Conservation (phyloP, 35 echinoderm and acorn worm genomes). For the Patiria miniata region DNA sequence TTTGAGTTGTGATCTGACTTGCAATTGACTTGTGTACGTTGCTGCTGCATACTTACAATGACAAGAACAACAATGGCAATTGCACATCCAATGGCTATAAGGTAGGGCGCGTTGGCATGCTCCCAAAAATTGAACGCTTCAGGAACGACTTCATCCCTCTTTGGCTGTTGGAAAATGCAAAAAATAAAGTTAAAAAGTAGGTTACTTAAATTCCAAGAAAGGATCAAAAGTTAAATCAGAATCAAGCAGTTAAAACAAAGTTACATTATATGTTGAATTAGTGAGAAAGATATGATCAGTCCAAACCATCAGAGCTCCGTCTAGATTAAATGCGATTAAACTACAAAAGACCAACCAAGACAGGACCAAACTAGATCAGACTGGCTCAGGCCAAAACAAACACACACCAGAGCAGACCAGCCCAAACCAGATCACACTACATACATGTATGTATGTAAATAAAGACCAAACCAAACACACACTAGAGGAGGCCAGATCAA, state of each 20-base stretch:
- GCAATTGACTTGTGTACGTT: too few relatives aligned
- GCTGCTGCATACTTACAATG: not conserved
- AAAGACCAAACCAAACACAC: too few relatives aligned
- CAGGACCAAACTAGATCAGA: too few relatives aligned
- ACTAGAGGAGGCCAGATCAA: too few relatives aligned
- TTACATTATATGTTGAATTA: not conserved
- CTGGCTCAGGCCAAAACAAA: too few relatives aligned
- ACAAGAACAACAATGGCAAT: constrained; percentile 30
- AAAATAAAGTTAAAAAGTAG: constrained; percentile 6
- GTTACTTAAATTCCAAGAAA: not conserved
- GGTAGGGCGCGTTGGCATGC: constrained; percentile 71
- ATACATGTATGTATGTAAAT: too few relatives aligned
- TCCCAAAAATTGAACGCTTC: constrained; percentile 64
- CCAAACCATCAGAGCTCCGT: not conserved
- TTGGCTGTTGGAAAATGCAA: not conserved
- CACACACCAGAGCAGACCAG: too few relatives aligned
- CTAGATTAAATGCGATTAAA: not conserved
- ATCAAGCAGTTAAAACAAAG: not conserved
- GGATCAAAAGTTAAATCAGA: not conserved
- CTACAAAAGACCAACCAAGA: not conserved
- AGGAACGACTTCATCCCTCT: constrained; percentile 31
- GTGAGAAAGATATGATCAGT: not conserved
- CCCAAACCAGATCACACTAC: too few relatives aligned
- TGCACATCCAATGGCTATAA: constrained; percentile 81
- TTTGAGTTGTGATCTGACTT: too few relatives aligned